These are phyloP conservation scores for Sebastiscus albofasciatus DNA, from an alignment of 2,797 vertebrate species.

Conservation along the genomic window DNA sequence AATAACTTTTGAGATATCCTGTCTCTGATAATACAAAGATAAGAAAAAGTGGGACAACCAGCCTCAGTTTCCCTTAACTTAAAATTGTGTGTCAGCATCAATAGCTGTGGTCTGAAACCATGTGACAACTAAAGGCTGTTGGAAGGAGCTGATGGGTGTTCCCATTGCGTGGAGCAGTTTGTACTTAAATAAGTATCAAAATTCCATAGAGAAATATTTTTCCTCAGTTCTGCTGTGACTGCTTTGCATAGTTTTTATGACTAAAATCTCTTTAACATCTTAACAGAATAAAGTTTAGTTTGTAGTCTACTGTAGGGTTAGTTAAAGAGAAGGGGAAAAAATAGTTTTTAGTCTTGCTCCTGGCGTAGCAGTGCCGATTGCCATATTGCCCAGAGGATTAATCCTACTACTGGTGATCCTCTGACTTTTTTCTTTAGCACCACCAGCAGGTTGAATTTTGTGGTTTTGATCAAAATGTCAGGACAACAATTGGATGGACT, in stretches of 20 bases:
- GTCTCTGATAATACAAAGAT: background rate
- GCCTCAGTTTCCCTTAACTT: slow-evolving; percentile 19
- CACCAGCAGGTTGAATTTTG: background rate
- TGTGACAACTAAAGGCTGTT: slow-evolving; percentile 23
- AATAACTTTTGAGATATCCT: background rate
- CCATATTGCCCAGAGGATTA: background rate
- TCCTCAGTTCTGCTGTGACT: background rate
- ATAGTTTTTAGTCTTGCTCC: background rate
- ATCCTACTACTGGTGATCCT: background rate
- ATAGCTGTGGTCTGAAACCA: slow-evolving; percentile 12
- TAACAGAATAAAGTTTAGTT: background rate
- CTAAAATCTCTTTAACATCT: background rate
- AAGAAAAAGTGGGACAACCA: slow-evolving; percentile 26
- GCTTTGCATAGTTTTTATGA: background rate
- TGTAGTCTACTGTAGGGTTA: background rate
- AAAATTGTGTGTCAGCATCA: slow-evolving; percentile 42
- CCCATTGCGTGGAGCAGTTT: background rate
- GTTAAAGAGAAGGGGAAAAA: background rate
- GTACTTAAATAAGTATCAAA: slow-evolving; percentile 4
- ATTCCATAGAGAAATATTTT: background rate
- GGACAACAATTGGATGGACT: background rate
- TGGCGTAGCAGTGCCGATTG: too few relatives aligned
- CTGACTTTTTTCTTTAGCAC: background rate
- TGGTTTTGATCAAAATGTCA: background rate
- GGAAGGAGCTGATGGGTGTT: slow-evolving; percentile 38